A percentile compares a stretch with the other conserved stretches of the same genome.
Evolutionary conservation across 2,113 vertebrate genomes (phyloP).

Genomic region (Delphinus delphis): DNA sequence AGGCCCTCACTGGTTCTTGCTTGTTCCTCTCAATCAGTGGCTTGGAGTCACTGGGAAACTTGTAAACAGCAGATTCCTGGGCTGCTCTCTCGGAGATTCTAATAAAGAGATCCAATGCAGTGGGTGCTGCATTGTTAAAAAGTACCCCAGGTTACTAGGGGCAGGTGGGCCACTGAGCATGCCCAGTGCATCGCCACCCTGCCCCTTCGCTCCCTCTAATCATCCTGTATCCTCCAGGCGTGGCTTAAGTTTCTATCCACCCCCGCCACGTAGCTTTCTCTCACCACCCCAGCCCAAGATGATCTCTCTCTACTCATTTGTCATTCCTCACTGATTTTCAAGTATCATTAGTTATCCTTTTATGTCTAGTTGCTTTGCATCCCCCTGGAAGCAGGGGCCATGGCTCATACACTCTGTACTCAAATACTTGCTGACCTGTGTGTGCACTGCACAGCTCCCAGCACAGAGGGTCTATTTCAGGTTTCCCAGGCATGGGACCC

Average conservation of each 20-base stretch:
- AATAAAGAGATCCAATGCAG: neutral
- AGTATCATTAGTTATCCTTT: neutral
- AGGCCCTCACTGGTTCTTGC: neutral
- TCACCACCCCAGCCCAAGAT: neutral
- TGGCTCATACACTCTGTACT: neutral
- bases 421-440: neutral
- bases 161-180: neutral
- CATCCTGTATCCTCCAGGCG: neutral
- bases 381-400: neutral
- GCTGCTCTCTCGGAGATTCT: neutral
- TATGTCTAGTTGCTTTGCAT: neutral
- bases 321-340: neutral
- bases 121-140: neutral
- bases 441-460: neutral
- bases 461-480: accelerated
- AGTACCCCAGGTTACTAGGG: neutral
- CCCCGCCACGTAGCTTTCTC: neutral
- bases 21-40: neutral
- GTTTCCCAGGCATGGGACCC: neutral
- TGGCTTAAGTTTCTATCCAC: neutral
- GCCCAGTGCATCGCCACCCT: neutral
- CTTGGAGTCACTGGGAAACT: neutral
- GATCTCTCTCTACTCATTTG: neutral
- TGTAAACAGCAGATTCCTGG: neutral
- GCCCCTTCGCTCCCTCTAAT: neutral